A percentile compares a stretch with the other conserved stretches of the same genome.
These are phyloP conservation scores for Oedothorax gibbosus DNA, from an alignment of 1,140 invertebrate genomes.

Conservation along the genomic window DNA sequence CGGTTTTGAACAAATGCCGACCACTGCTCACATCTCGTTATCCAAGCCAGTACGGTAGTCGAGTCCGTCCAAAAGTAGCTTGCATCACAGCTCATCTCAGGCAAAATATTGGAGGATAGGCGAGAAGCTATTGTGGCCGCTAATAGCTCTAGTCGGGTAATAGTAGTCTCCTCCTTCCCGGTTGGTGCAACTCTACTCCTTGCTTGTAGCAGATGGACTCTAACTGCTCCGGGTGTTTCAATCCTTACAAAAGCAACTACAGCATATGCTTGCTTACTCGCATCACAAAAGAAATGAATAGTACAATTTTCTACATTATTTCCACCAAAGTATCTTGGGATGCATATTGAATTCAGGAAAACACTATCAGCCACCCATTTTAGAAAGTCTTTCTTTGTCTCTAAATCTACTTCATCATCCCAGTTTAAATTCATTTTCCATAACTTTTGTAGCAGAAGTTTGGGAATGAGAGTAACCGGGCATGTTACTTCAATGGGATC, in stretches of 20 bases:
- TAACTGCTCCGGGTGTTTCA: constrained; percentile 33
- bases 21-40: constrained; percentile 3
- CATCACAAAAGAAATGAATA: constrained; percentile 40
- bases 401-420: constrained; percentile 10
- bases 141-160: constrained; percentile 26
- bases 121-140: constrained; percentile 23
- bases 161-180: constrained; percentile 40
- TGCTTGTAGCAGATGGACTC: constrained; percentile 49
- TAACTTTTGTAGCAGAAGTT: constrained; percentile 16
- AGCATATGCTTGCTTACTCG: constrained; percentile 5
- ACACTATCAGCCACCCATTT: constrained; percentile 15
- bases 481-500: constrained; percentile 29
- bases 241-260: constrained; percentile 21
- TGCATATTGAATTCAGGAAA: background rate
- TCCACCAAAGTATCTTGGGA: constrained; percentile 27
- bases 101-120: constrained; percentile 11
- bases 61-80: background rate
- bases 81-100: background rate
- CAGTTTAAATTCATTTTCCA: background rate
- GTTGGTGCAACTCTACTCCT: constrained; percentile 33
- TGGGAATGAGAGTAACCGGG: constrained; percentile 18
- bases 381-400: constrained; percentile 18
- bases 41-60: constrained; percentile 18
- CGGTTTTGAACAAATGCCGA: background rate
- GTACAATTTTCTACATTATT: background rate